phyloP scores from a whole-genome alignment of 64 coral and sea anemone species.

The Montipora efflorescens region DNA sequence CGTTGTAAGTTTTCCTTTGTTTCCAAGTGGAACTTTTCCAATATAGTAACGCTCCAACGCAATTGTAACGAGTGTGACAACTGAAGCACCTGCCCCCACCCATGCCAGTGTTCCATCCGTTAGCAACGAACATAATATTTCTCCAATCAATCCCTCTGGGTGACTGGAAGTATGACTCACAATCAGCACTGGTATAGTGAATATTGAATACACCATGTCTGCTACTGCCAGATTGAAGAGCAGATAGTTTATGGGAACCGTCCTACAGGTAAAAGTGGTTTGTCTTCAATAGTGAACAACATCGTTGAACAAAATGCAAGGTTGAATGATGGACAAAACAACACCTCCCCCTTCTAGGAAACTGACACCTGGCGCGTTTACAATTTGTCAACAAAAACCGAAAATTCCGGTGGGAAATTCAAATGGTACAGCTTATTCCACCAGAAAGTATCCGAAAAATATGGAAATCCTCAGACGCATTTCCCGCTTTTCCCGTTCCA shows the following conservation, averaged over 20 bases:
- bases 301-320: too few relatives aligned
- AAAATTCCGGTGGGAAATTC: too few relatives aligned
- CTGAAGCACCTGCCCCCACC: constrained; percentile 13
- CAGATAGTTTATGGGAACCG: constrained; percentile 20
- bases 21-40: not conserved
- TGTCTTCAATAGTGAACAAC: too few relatives aligned
- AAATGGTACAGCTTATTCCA: too few relatives aligned
- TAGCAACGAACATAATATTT: not conserved
- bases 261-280: too few relatives aligned
- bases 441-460: too few relatives aligned
- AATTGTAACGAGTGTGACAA: not conserved
- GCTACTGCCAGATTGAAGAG: constrained; percentile 18
- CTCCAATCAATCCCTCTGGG: not conserved
- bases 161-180: not conserved
- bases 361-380: too few relatives aligned
- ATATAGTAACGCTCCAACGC: constrained; percentile 26
- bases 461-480: too few relatives aligned
- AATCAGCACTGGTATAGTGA: constrained; percentile 2
- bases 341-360: too few relatives aligned
- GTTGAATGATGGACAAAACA: too few relatives aligned
- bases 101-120: constrained; percentile 6
- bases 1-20: not conserved
- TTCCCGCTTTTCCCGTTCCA: too few relatives aligned
- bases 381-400: too few relatives aligned
- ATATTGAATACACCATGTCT: not conserved